A percentile compares a stretch with the other conserved stretches of the same genome.
These are phyloP conservation scores for Paramormyrops kingsleyae DNA, from an alignment of 2,113 vertebrate genomes.

Conservation along the genomic window DNA sequence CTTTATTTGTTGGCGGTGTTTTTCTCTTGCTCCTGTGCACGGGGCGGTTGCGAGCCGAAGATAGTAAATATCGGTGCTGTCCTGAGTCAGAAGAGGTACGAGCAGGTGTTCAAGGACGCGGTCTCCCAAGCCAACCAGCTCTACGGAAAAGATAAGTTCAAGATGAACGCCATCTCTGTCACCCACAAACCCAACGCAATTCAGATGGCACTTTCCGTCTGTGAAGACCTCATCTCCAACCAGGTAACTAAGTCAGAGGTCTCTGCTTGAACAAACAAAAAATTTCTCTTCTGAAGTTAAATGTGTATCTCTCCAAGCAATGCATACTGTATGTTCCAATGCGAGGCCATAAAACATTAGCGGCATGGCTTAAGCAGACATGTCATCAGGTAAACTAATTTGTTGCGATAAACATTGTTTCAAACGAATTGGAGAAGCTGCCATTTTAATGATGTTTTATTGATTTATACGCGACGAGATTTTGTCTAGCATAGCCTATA, in stretches of 20 bases:
- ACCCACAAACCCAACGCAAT: conserved; percentile 95
- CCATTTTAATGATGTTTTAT: neutral
- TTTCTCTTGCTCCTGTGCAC: conserved; percentile 77
- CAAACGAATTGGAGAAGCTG: neutral
- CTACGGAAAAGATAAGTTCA: conserved; percentile 84
- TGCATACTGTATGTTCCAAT: neutral
- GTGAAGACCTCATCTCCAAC: conserved; percentile 95
- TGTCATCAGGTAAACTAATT: neutral
- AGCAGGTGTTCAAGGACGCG: conserved; percentile 89
- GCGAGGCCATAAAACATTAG: neutral
- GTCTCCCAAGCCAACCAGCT: conserved; percentile 83
- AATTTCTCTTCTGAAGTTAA: neutral
- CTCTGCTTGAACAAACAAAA: neutral
- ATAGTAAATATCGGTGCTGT: conserved; percentile 88
- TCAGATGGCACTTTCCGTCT: conserved; percentile 96
- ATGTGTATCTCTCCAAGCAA: neutral
- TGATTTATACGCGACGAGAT: neutral
- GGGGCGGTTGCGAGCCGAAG: conserved; percentile 82
- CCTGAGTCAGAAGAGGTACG: conserved; percentile 88
- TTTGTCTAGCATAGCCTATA: neutral
- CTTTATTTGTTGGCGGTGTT: conserved; percentile 78
- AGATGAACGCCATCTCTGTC: conserved; percentile 94
- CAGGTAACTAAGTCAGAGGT: conserved; percentile 63
- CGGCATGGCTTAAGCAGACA: neutral
- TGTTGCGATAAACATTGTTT: neutral